Percentiles rank a stretch among this genome's conserved stretches.
Conservation (phyloP, 2,113 vertebrate genomes). For the Pleuronectes platessa region DNA sequence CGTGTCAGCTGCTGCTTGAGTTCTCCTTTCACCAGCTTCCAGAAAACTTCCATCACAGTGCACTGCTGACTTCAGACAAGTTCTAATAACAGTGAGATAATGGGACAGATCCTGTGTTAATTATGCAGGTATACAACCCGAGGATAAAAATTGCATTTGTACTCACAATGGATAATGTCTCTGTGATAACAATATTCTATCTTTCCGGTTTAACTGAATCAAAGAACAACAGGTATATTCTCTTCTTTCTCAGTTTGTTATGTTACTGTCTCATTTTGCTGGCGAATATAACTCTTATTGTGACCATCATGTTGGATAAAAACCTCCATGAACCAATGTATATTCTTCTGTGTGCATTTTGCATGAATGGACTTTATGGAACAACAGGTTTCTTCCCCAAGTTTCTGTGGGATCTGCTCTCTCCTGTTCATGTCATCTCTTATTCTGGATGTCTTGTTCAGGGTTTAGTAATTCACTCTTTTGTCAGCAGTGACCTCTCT, state of each 20-base stretch:
- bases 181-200: conserved; percentile 26
- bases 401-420: conserved; percentile 12
- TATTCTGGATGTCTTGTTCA: conserved; percentile 4
- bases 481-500: background rate
- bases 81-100: too few species aligned
- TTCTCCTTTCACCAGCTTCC: too few species aligned
- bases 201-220: conserved; percentile 47
- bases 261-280: background rate
- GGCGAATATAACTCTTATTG: conserved; percentile 32
- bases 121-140: too few species aligned
- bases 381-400: conserved; percentile 3
- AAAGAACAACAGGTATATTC: background rate
- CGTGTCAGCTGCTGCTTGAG: too few species aligned
- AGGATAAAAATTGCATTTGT: too few species aligned
- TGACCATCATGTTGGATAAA: conserved; percentile 52
- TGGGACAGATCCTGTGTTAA: too few species aligned
- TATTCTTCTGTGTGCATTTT: conserved; percentile 1
- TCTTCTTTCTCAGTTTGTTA: background rate
- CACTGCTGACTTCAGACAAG: too few species aligned
- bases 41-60: too few species aligned
- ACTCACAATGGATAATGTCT: background rate
- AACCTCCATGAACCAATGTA: conserved; percentile 7
- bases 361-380: conserved; percentile 11
- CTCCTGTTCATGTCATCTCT: conserved; percentile 16
- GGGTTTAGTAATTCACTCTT: background rate